Conservation (phyloP, 2,797 vertebrate genomes). For the Tapera naevia region DNA sequence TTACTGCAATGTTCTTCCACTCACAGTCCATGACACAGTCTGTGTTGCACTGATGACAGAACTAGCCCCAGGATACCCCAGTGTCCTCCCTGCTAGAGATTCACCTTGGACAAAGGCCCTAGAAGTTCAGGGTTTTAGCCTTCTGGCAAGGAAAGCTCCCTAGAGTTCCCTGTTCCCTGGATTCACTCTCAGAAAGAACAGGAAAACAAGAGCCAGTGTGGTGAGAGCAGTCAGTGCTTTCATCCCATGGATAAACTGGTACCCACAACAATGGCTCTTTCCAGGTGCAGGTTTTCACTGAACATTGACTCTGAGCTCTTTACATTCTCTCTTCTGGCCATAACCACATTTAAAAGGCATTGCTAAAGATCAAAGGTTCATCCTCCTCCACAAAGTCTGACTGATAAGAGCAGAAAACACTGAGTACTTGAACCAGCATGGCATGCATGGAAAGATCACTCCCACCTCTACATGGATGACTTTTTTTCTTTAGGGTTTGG, state of each 20-base stretch:
- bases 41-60: background rate
- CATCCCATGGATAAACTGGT: background rate
- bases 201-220: background rate
- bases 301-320: conserved; percentile 38
- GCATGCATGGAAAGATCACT: background rate
- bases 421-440: conserved; percentile 20
- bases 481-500: background rate
- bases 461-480: background rate
- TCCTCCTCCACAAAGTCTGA: conserved; percentile 67
- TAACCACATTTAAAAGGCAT: conserved; percentile 75
- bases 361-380: conserved; percentile 71
- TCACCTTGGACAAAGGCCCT: background rate
- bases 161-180: background rate
- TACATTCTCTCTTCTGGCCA: conserved; percentile 60
- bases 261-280: background rate
- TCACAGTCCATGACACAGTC: background rate
- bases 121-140: background rate
- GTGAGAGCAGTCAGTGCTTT: background rate
- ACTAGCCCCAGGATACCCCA: background rate
- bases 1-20: background rate
- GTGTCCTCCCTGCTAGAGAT: background rate
- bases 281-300: background rate
- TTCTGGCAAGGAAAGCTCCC: background rate
- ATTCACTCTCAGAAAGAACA: background rate
- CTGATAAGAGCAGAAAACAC: conserved; percentile 38